Base-by-base conservation (phyloP, 2,888 invertebrate species). In the Drosophila subquinaria region DNA sequence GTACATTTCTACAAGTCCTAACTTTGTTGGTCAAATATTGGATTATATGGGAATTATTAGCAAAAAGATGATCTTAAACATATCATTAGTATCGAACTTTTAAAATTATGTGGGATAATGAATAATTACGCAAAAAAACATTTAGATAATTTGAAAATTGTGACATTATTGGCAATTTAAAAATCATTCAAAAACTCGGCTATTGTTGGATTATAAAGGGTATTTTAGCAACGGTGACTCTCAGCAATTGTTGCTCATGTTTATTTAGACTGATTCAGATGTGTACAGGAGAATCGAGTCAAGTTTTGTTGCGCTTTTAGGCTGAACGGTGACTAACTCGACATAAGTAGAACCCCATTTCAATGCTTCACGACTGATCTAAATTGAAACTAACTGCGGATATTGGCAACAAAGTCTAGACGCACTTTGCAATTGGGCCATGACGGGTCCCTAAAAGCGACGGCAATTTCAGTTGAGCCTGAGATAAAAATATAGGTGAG, bases 231-330 rank as follows among this genome's bases (percentile, higher is more conserved):
- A 13, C 51, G 47, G n/a, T 51, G 0, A 35, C n/a, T 8, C 15
- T 3, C 1, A 11, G 10, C 10, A 10, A n/a, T 50, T 6, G 17
- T 36, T 15, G 15, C n/a, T 15, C 11, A 13, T 61, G 59, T 64
- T 73, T 73, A 45, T 60, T 73, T 65, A 45, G 68, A 78, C 73
- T 78, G 73, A 73, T 78, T 77, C 65, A 65, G 60, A 33, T 57
- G 60, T 50, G 53, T 69, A n/a, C 38, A n/a, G 53, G 57, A 50
- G 20, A 51, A 30, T 23, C 52, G 33, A 51, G 42, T 20, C 52
- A 15, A 20, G 17, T 43, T 45, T 20, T 47, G 50, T 35, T 52
- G 38, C 45, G 40, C 42, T 55, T 62, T 55, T 50, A 59, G 35
- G 59, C 59, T 64, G 33, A 48, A 60, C 72, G 57, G 66, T 74